These are phyloP conservation scores for Carcharodon carcharias DNA, from an alignment of 2,797 vertebrate species.

Conservation along the genomic window DNA sequence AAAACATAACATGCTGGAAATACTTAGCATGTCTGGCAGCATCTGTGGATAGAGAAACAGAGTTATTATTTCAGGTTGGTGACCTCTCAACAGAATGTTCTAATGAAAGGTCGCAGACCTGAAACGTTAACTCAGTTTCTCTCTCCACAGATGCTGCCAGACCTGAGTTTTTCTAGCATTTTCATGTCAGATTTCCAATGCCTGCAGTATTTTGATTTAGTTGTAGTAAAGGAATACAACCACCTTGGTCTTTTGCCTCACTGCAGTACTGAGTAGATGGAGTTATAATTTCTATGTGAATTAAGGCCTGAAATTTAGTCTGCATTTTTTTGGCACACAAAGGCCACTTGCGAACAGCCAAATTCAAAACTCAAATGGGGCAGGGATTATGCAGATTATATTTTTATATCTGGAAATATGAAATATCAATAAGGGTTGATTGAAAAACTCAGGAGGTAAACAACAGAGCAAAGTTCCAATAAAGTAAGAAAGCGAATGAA, in stretches of 20 bases:
- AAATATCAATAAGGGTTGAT: slow-evolving; percentile 57
- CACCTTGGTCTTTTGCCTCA: slow-evolving; percentile 53
- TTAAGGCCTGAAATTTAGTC: slow-evolving; percentile 79
- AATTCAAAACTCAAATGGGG: slow-evolving; percentile 47
- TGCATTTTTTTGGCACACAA: slow-evolving; percentile 59
- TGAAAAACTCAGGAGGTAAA: slow-evolving; percentile 51
- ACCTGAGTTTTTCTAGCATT: no score
- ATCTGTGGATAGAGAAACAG: no score
- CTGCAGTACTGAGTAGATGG: slow-evolving; percentile 58
- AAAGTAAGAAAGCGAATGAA: slow-evolving; percentile 53
- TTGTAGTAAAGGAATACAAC: neutral
- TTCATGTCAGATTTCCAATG: no score
- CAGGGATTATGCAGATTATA: slow-evolving; percentile 64
- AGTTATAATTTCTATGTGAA: slow-evolving; percentile 97
- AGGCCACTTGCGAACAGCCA: slow-evolving; percentile 52
- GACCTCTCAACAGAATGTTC: no score
- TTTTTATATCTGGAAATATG: slow-evolving; percentile 62
- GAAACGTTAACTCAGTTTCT: no score
- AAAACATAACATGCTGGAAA: neutral
- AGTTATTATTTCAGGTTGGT: no score
- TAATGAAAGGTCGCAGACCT: no score
- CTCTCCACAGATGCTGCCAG: no score
- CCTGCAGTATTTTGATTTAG: no score
- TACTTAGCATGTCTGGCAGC: no score
- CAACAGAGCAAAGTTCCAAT: slow-evolving; percentile 50